phyloP scores from a whole-genome alignment of 2,113 vertebrate species.

The Pluvianellus socialis region DNA sequence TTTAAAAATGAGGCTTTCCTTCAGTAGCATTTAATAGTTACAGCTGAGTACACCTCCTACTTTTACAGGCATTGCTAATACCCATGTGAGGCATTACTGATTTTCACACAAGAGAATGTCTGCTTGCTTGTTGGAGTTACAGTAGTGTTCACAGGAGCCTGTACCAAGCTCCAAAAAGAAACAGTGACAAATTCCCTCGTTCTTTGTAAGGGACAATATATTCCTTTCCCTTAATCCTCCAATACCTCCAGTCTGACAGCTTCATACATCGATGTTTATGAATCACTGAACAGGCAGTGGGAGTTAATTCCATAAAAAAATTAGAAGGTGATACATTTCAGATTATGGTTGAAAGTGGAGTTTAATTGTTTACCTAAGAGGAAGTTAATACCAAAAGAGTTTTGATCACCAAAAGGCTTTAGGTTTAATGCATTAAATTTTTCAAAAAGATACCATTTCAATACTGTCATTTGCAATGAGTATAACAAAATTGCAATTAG shows the following conservation, averaged over 20 bases:
- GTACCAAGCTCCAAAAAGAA: background rate
- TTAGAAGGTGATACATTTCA: background rate
- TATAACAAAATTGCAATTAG: background rate
- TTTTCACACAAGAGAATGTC: slow-evolving; percentile 16
- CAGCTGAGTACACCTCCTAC: background rate
- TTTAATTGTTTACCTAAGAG: slow-evolving; percentile 18
- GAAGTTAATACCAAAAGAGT: background rate
- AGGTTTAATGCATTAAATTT: background rate
- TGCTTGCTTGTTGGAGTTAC: background rate
- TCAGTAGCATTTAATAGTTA: background rate
- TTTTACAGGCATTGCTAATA: slow-evolving; percentile 10
- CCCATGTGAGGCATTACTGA: background rate
- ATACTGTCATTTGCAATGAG: background rate
- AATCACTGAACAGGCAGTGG: slow-evolving; percentile 24
- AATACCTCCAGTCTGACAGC: background rate
- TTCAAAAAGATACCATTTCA: background rate
- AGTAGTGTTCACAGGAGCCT: background rate
- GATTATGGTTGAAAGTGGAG: background rate
- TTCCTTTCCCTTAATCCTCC: background rate
- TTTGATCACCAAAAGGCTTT: background rate
- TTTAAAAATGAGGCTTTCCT: slow-evolving; percentile 37
- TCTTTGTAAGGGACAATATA: background rate
- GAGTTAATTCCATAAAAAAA: slow-evolving; percentile 19
- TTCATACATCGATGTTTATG: background rate
- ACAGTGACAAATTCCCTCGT: background rate